Percentiles rank a stretch among this genome's conserved stretches.
Conservation (phyloP, 2,888 invertebrate genomes). For the Ganaspis brasiliensis region DNA sequence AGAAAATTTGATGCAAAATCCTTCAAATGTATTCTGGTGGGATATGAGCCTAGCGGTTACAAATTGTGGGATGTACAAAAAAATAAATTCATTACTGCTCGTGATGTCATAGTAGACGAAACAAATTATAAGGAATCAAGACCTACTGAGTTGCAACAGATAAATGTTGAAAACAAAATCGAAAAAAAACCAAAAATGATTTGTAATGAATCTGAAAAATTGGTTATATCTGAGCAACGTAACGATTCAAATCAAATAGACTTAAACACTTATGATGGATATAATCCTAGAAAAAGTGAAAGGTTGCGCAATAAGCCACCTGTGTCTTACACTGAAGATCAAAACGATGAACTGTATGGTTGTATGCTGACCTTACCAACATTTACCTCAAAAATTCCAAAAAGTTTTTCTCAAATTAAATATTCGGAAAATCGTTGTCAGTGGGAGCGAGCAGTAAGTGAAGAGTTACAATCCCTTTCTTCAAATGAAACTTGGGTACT, state of each 20-base stretch:
- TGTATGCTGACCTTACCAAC: constrained; percentile 39
- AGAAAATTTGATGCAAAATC: constrained; percentile 73
- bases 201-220: too few relatives aligned
- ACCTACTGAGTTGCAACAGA: background rate
- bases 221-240: too few relatives aligned
- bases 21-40: constrained; percentile 71
- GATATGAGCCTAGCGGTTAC: constrained; percentile 74
- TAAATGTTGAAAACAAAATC: constrained; percentile 1
- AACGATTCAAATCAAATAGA: too few relatives aligned
- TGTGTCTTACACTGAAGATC: constrained; percentile 47
- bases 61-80: constrained; percentile 70
- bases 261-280: too few relatives aligned
- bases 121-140: constrained; percentile 64
- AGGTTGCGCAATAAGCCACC: constrained; percentile 46
- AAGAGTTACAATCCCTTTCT: constrained; percentile 55
- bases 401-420: constrained; percentile 53
- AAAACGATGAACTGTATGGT: constrained; percentile 38
- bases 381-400: constrained; percentile 44
- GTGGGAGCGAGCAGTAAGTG: constrained; percentile 57
- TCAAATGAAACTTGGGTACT: constrained; percentile 49
- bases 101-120: constrained; percentile 74
- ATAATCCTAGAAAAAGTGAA: constrained; percentile 53
- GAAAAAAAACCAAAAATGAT: background rate
- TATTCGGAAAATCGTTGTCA: constrained; percentile 50
- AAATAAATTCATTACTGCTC: constrained; percentile 66